Conservation (phyloP, 2,888 invertebrate genomes). For the Trachelus troglodyta region DNA sequence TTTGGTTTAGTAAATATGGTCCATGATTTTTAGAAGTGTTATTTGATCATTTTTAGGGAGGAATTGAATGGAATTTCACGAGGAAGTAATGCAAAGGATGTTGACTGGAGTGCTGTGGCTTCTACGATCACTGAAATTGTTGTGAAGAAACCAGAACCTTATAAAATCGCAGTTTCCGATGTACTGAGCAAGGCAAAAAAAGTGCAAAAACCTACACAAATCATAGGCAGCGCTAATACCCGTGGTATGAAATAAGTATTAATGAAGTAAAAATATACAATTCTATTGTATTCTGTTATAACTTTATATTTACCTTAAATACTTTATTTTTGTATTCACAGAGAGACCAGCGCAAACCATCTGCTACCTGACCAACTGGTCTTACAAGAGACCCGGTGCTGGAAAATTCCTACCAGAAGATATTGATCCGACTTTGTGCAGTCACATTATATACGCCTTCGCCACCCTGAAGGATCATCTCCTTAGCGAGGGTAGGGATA, state of each 20-base stretch:
- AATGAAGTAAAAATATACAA: background rate
- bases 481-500: constrained; percentile 81
- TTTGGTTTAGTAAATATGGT: background rate
- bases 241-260: background rate
- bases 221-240: constrained; percentile 63
- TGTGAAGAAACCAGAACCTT: constrained; percentile 79
- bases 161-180: constrained; percentile 82
- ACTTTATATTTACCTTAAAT: background rate
- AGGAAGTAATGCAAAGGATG: constrained; percentile 84
- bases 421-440: constrained; percentile 89
- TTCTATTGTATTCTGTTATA: background rate
- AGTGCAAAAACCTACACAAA: constrained; percentile 76
- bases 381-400: constrained; percentile 87
- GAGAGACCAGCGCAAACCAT: constrained; percentile 88
- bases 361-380: constrained; percentile 98
- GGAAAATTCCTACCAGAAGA: constrained; percentile 92
- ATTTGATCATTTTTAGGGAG: constrained; percentile 70
- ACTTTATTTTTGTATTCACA: constrained; percentile 58
- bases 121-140: constrained; percentile 71
- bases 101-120: constrained; percentile 87
- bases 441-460: constrained; percentile 95
- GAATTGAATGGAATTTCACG: constrained; percentile 87
- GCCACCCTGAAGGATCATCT: constrained; percentile 90
- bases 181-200: constrained; percentile 72
- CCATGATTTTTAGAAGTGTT: background rate